Evolutionary conservation across 2,113 vertebrate species (phyloP), one percentile per base, ranked within the genome.

Genomic region (Struthio camelus): DNA sequence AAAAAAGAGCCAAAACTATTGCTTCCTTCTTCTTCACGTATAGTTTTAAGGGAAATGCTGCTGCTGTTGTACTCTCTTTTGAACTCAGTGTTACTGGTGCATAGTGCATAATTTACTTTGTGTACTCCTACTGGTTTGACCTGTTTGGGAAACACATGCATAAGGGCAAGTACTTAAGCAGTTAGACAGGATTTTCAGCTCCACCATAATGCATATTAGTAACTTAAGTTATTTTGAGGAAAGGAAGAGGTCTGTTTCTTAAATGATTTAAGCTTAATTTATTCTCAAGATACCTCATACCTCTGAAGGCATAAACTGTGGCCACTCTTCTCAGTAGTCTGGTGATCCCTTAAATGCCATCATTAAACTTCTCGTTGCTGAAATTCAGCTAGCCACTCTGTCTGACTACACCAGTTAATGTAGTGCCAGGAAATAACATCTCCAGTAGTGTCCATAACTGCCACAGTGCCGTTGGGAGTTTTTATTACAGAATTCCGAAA

Each of bases 161-260:
- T 25, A 27, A 85, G 3, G 19, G 18, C 0, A 0, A 56, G 11
- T 34, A 46, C 44, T 44, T 38, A 58, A 85, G 42, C 14, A 62
- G 17, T 58, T 53, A 25, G 30, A 36, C 4, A 51, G 19, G 65
- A 61, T 40, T 73, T 86, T 77, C 36, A 16, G 36, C 62, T 80
- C 6, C 9, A 8, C 10, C 44, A 6, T 25, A 64, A 11, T 48
- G 22, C 0, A 17, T 70, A 81, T 79, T 36, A 50, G 14, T 25
- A 87, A 34, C 10, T 79, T 50, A 59, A 13, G 9, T 25, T 73
- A 6, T 7, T 88, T n/a, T 50, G 13, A 5, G 17, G 27, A 54
- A 17, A 2, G 6, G 46, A 56, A 69, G 6, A 20, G 4, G 2
- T 14, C 1, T 66, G 80, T 75, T 87, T 40, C 58, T 65, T 38